Evolutionary conservation across 2,113 vertebrate species (phyloP).

Genomic region (Osmerus mordax): DNA sequence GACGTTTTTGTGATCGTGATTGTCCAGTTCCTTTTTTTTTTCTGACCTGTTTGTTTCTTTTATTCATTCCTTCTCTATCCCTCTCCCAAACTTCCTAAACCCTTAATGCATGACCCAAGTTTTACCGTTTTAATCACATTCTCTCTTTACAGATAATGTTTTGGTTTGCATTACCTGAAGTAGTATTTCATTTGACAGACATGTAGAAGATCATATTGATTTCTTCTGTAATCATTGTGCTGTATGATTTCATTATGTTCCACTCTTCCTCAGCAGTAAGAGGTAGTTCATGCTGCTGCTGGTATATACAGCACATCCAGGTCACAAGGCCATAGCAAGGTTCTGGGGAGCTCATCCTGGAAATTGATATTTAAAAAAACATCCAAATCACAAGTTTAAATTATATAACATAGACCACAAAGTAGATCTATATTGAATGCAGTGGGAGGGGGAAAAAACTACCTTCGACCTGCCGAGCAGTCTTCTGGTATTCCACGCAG

Average conservation of each 20-base stretch:
- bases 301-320: slow-evolving; percentile 57
- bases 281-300: slow-evolving; percentile 56
- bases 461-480: too few relatives aligned
- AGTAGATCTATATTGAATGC: too few relatives aligned
- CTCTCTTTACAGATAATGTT: slow-evolving; percentile 66
- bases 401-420: too few relatives aligned
- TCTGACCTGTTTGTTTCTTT: not conserved
- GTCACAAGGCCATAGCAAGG: slow-evolving; percentile 42
- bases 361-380: not conserved
- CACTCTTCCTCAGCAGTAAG: slow-evolving; percentile 53
- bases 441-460: too few relatives aligned
- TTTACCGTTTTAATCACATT: slow-evolving; percentile 63
- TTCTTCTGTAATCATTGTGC: slow-evolving; percentile 73
- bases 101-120: slow-evolving; percentile 59
- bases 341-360: slow-evolving; percentile 44
- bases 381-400: not conserved
- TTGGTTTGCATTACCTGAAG: slow-evolving; percentile 68
- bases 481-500: too few relatives aligned
- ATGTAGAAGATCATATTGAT: slow-evolving; percentile 70
- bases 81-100: slow-evolving; percentile 35
- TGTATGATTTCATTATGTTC: slow-evolving; percentile 65
- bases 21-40: slow-evolving; percentile 41
- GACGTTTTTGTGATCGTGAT: slow-evolving; percentile 62
- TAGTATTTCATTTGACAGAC: slow-evolving; percentile 73
- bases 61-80: slow-evolving; percentile 42